phyloP scores from a whole-genome alignment of 2,888 invertebrate species.

The Melieria picta region DNA sequence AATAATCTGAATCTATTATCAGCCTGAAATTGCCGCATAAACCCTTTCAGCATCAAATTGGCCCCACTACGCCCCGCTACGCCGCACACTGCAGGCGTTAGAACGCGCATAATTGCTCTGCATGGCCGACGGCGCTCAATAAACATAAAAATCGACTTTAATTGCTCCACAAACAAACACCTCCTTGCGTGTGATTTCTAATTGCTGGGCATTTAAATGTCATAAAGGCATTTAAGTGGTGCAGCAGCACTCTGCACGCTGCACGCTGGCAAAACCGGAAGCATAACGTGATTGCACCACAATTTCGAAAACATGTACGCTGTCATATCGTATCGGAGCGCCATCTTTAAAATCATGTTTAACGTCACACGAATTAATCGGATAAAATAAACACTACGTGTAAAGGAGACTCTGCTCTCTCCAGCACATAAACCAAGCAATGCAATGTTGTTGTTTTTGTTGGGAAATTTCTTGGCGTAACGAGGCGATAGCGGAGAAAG shows the following conservation, averaged over 20 bases:
- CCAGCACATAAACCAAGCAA: too few relatives aligned
- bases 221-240: constrained; percentile 24
- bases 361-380: constrained; percentile 41
- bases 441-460: too few relatives aligned
- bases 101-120: background rate
- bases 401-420: constrained; percentile 8
- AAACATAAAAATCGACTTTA: constrained; percentile 23
- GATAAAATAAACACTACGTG: constrained; percentile 49
- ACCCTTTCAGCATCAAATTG: background rate
- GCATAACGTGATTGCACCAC: constrained; percentile 26
- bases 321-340: constrained; percentile 33
- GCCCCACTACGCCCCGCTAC: background rate
- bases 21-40: background rate
- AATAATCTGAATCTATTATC: too few relatives aligned
- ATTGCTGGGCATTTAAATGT: constrained; percentile 34
- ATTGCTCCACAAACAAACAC: constrained; percentile 1
- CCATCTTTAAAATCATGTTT: constrained; percentile 41
- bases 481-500: background rate
- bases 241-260: background rate
- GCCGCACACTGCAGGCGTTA: background rate
- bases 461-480: too few relatives aligned
- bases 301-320: constrained; percentile 20
- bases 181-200: constrained; percentile 21
- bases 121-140: background rate
- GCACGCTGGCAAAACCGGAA: constrained; percentile 30